These are phyloP conservation scores for Formica selysi DNA, from an alignment of 1,140 invertebrate genomes.

Conservation along the genomic window DNA sequence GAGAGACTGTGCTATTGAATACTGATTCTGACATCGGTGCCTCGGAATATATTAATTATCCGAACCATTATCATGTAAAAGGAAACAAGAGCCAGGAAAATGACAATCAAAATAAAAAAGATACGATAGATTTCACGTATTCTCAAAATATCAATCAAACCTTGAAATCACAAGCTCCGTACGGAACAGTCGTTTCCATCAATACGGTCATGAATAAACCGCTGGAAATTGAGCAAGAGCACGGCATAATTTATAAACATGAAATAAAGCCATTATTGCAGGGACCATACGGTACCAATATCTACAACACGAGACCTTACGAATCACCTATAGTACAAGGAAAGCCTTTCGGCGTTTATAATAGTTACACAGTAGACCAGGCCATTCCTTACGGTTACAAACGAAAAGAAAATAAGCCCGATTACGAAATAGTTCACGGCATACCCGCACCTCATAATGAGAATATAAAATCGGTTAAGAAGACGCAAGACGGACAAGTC, in stretches of 20 bases:
- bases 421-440: slow-evolving; percentile 77
- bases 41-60: slow-evolving; percentile 80
- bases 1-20: slow-evolving; percentile 70
- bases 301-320: slow-evolving; percentile 66
- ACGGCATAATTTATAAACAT: slow-evolving; percentile 38
- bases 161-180: slow-evolving; percentile 41
- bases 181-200: slow-evolving; percentile 60
- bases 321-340: slow-evolving; percentile 78
- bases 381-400: slow-evolving; percentile 71
- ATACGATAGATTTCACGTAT: not conserved
- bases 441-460: slow-evolving; percentile 66
- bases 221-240: slow-evolving; percentile 46
- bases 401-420: slow-evolving; percentile 60
- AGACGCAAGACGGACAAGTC: slow-evolving; percentile 24
- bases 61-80: slow-evolving; percentile 49
- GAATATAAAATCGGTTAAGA: slow-evolving; percentile 34
- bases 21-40: slow-evolving; percentile 81
- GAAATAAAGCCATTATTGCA: slow-evolving; percentile 16
- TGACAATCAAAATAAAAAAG: not conserved
- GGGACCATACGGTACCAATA: slow-evolving; percentile 34
- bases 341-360: slow-evolving; percentile 80
- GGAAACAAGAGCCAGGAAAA: not conserved
- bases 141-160: slow-evolving; percentile 33
- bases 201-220: slow-evolving; percentile 71
- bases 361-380: slow-evolving; percentile 48